These are phyloP conservation scores for Tetranychus piercei DNA, from an alignment of 2,888 invertebrate genomes.

Conservation along the genomic window DNA sequence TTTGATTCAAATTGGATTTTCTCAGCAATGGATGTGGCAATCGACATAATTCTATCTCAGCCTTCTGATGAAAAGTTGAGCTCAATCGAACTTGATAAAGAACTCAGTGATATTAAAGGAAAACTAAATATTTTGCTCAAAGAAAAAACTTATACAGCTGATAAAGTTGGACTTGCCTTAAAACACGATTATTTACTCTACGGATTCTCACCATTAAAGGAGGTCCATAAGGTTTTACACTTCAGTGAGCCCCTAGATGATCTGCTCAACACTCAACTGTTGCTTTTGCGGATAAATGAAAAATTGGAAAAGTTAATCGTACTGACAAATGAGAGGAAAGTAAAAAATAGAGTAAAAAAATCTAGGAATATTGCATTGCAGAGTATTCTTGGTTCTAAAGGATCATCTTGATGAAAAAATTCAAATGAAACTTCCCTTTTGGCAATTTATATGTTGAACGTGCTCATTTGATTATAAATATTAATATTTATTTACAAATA, in stretches of 20 bases:
- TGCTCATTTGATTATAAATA: too few species aligned
- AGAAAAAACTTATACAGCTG: neutral
- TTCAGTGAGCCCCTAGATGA: neutral
- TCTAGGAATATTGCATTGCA: slow-evolving; percentile 8
- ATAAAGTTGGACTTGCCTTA: slow-evolving; percentile 6
- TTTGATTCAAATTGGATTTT: neutral
- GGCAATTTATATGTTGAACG: too few species aligned
- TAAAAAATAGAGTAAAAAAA: neutral
- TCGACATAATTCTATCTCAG: neutral
- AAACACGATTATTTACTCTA: slow-evolving; percentile 20
- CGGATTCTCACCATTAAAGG: slow-evolving; percentile 19
- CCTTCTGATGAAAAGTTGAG: neutral
- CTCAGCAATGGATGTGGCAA: neutral
- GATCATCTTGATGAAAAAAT: neutral
- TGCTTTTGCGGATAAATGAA: slow-evolving; percentile 9
- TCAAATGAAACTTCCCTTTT: neutral
- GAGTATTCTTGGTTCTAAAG: slow-evolving; percentile 7
- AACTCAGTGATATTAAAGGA: neutral
- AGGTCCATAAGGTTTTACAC: slow-evolving; percentile 13
- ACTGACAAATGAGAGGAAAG: neutral
- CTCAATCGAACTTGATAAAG: neutral
- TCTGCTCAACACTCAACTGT: neutral
- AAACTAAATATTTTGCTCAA: neutral
- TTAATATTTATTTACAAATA: too few species aligned
- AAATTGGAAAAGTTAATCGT: slow-evolving; percentile 17